Percentiles rank a stretch among this genome's conserved stretches.
These are phyloP conservation scores for Anser cygnoides DNA, from an alignment of 2,113 vertebrate genomes.

Conservation along the genomic window DNA sequence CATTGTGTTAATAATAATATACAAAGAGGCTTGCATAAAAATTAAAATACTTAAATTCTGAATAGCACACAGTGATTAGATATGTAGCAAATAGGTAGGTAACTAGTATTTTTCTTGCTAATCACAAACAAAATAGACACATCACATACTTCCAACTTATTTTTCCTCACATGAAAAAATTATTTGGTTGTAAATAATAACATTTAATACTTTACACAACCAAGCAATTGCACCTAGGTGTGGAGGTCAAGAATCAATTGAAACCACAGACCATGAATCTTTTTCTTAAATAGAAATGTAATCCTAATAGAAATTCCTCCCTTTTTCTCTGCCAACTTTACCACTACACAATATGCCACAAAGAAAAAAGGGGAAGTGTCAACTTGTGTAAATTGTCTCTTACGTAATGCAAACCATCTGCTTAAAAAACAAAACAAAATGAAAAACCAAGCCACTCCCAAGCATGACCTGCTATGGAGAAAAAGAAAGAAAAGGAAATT, in stretches of 20 bases:
- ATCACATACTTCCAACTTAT: background rate
- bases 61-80: background rate
- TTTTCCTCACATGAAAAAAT: background rate
- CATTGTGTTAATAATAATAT: background rate
- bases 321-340: conserved; percentile 64
- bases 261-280: background rate
- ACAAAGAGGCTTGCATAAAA: background rate
- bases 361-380: conserved; percentile 70
- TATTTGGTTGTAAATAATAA: background rate
- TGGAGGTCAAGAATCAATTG: conserved; percentile 7
- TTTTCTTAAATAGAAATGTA: conserved; percentile 38
- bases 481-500: conserved; percentile 40
- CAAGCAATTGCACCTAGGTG: background rate
- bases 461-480: conserved; percentile 8
- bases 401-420: conserved; percentile 71
- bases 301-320: conserved; percentile 44
- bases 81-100: background rate
- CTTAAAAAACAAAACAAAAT: conserved; percentile 66
- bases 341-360: conserved; percentile 64
- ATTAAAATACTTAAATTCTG: background rate
- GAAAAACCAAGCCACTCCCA: conserved; percentile 55
- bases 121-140: background rate
- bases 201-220: background rate
- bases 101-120: background rate
- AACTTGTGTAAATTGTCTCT: conserved; percentile 70